Evolutionary conservation across 2,797 vertebrate species (phyloP).

Genomic region (Melanitta fusca): DNA sequence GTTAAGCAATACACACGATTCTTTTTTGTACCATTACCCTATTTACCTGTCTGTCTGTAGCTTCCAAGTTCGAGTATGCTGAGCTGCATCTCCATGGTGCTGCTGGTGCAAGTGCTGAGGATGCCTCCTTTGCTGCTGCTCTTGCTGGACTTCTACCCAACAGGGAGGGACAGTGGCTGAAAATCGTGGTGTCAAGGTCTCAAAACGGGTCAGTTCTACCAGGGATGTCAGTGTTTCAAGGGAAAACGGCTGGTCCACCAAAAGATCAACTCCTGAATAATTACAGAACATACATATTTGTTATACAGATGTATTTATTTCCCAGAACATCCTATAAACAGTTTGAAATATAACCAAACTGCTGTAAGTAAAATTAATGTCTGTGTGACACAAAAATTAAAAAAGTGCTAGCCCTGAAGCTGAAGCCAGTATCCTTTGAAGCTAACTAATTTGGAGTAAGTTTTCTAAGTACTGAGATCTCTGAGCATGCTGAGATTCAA

Average conservation of each 20-base stretch:
- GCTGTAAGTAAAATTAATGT: not conserved
- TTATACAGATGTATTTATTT: not conserved
- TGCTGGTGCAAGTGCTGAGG: slow-evolving; percentile 98
- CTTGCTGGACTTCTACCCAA: slow-evolving; percentile 98
- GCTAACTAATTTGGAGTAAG: not conserved
- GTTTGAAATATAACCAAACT: not conserved
- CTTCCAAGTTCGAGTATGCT: slow-evolving; percentile 98
- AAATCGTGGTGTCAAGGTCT: slow-evolving; percentile 96
- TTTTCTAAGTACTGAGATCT: not conserved
- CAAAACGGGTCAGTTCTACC: slow-evolving; percentile 97
- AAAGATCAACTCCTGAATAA: slow-evolving; percentile 91
- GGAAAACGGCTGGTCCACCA: slow-evolving; percentile 93
- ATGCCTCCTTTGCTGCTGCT: slow-evolving; percentile 96
- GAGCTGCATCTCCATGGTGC: slow-evolving; percentile 97
- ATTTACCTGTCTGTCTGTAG: slow-evolving; percentile 92
- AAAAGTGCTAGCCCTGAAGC: not conserved
- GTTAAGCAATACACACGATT: fast-evolving
- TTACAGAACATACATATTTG: not conserved
- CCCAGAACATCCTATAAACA: not conserved
- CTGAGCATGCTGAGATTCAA: not conserved
- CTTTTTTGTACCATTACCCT: not conserved
- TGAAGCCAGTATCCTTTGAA: slow-evolving; percentile 2
- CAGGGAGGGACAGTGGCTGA: slow-evolving; percentile 97
- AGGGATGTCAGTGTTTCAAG: slow-evolving; percentile 93
- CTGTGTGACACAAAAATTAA: not conserved